A percentile compares a stretch with the other conserved stretches of the same genome.
Evolutionary conservation across 2,113 vertebrate genomes (phyloP).

Genomic region (Varanus komodoensis): DNA sequence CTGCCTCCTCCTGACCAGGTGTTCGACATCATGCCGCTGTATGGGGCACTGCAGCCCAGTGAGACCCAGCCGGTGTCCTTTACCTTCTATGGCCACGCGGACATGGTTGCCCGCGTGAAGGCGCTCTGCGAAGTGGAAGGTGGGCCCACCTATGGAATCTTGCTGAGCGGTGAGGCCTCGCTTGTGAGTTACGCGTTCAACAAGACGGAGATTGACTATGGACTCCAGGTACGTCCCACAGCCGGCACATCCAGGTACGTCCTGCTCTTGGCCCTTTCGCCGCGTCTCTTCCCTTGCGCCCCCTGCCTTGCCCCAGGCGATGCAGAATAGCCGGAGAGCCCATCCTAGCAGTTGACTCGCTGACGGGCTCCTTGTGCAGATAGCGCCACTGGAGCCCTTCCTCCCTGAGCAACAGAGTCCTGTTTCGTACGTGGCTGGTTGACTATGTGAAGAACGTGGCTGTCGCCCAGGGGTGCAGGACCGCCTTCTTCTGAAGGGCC

Average conservation of each 20-base stretch:
- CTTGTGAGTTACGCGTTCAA: slow-evolving; percentile 81
- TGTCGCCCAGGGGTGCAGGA: no score
- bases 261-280: no score
- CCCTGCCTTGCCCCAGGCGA: no score
- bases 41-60: slow-evolving; percentile 79
- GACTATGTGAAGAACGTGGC: no score
- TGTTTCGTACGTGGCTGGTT: no score
- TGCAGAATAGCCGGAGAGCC: no score
- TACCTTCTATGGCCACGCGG: slow-evolving; percentile 84
- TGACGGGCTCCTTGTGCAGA: not conserved
- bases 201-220: slow-evolving; percentile 76
- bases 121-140: slow-evolving; percentile 85
- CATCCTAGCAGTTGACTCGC: no score
- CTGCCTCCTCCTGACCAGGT: slow-evolving; percentile 72
- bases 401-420: not conserved
- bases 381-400: not conserved
- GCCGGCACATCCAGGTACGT: not conserved
- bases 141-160: slow-evolving; percentile 84
- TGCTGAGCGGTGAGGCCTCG: slow-evolving; percentile 83
- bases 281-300: no score
- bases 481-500: no score
- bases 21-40: slow-evolving; percentile 84
- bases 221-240: slow-evolving; percentile 85
- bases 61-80: slow-evolving; percentile 77
- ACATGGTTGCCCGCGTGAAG: slow-evolving; percentile 67